A percentile compares a stretch with the other conserved stretches of the same genome.
These are phyloP conservation scores for Cyphomyrus plagiostoma DNA, from an alignment of 2,113 vertebrate genomes.

Conservation along the genomic window DNA sequence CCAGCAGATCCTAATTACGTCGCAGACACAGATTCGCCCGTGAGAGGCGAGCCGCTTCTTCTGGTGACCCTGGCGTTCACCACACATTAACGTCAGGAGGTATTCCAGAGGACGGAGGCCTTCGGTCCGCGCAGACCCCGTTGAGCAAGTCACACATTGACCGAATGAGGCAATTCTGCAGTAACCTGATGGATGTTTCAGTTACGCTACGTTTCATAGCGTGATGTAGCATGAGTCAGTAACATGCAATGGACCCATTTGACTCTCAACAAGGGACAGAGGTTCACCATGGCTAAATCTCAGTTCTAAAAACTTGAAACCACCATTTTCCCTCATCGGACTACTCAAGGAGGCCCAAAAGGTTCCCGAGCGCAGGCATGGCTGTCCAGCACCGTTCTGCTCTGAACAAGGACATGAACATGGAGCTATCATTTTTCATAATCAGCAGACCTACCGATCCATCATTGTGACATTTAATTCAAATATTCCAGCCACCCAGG, in stretches of 20 bases:
- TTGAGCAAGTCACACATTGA: neutral
- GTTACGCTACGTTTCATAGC: neutral
- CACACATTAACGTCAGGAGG: constrained; percentile 1
- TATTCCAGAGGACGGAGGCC: neutral
- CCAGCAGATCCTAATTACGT: neutral
- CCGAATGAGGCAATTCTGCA: neutral
- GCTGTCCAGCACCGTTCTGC: neutral
- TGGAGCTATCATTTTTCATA: neutral
- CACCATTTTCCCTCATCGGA: neutral
- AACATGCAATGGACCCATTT: neutral
- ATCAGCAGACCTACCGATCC: neutral
- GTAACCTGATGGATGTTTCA: neutral
- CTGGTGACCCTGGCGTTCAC: neutral
- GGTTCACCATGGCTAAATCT: neutral
- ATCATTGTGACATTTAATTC: neutral
- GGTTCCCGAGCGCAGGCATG: neutral
- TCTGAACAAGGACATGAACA: neutral
- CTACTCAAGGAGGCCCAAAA: neutral
- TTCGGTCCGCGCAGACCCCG: neutral
- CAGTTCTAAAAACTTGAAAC: neutral
- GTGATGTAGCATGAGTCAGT: neutral
- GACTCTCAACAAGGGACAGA: neutral
- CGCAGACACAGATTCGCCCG: neutral
- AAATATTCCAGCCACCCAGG: neutral
- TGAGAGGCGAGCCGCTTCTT: neutral